Evolutionary conservation across 1,140 invertebrate genomes (phyloP), one percentile per base, ranked within the genome.

Genomic region (Lanistes nyassanus): DNA sequence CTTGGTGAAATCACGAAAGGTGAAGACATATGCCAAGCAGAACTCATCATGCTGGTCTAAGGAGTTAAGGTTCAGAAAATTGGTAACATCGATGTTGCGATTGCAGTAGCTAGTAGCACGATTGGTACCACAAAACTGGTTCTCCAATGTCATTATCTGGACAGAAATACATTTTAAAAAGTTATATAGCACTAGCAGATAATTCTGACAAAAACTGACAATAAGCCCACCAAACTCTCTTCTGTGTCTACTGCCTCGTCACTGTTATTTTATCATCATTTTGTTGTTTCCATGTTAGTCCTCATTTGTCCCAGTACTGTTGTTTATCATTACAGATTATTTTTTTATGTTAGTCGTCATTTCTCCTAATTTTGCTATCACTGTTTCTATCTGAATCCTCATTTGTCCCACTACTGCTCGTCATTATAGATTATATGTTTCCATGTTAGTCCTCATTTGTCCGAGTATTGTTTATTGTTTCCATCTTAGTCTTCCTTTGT

Each of bases 1-100:
- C 23, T 96, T 96, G 39, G 95, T 96, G 88, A 99, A 99, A 90
- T 99, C 97, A 83, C 98, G 93, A 88, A 99, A 99, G 0, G 98
- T 99, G 89, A 99, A 99, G 39, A 99, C 96, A 88, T 99, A 99
- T 16, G 98, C 97, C 56, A 99, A 91, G 89, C 98, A 99, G 90
- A 99, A 99, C 85, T 96, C 95, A 84, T 98, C 95, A 88, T 99
- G 98, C 91, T 99, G 97, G 37, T 95, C 94, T 65, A 99, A 91
- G 13, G 98, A 99, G 88, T 99, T 98, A 31, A 99, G 92, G 91
- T 99, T 99, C 56, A 99, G 91, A 90, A 99, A 99, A 91, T 99
- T 99, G 82, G 97, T 98, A 65, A 99, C 98, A 88, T 99, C 98
- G 82, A 99, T 98, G 88, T 99, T 98, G 84, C 96, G 95, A 85